Evolutionary conservation across 2,113 vertebrate species (phyloP).

Genomic region (Zapornia atra): DNA sequence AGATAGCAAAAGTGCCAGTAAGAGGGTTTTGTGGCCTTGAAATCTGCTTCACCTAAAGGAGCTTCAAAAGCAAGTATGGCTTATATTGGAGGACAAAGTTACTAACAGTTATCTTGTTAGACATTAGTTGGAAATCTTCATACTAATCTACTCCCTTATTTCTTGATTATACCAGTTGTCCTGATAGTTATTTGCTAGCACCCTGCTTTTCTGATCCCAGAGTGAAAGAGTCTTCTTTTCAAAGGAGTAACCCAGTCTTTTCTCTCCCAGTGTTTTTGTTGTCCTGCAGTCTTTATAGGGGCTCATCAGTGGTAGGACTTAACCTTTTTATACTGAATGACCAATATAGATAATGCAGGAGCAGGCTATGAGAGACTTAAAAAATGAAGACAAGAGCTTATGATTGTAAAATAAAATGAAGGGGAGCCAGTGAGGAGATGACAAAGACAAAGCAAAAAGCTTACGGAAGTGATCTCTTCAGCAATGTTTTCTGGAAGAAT

Average conservation of each 20-base stretch:
- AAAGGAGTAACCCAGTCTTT: accelerated
- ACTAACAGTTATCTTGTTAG: background rate
- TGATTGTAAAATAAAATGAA: background rate
- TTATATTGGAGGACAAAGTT: background rate
- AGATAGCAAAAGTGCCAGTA: background rate
- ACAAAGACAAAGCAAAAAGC: background rate
- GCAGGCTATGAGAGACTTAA: background rate
- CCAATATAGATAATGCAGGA: background rate
- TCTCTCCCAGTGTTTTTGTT: background rate
- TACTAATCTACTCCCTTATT: background rate
- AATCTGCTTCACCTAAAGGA: background rate
- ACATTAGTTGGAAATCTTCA: background rate
- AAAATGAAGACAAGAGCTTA: background rate
- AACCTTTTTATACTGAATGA: background rate
- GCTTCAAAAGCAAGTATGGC: background rate
- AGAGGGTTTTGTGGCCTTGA: background rate
- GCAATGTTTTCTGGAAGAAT: background rate
- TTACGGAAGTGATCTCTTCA: background rate
- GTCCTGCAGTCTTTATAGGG: background rate
- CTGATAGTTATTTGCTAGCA: background rate
- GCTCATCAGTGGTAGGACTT: background rate
- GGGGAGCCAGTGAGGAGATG: background rate
- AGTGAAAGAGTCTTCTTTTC: background rate
- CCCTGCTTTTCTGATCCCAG: background rate
- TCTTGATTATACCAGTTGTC: background rate